Base-by-base conservation (phyloP, 2,797 vertebrate species). In the Acanthis flammea region DNA sequence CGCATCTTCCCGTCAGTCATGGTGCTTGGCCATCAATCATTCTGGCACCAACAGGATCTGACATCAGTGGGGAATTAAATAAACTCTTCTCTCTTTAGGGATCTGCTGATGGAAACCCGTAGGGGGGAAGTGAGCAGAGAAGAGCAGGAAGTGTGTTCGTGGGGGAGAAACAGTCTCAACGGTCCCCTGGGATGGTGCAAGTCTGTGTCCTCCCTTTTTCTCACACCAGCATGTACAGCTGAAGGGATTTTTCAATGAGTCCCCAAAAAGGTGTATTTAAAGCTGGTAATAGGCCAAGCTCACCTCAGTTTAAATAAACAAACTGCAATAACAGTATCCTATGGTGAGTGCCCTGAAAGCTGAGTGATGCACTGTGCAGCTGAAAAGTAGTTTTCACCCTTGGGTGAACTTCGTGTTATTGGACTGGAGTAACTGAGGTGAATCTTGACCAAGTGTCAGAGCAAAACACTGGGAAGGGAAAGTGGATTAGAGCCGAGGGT, bases 11-110 rank as follows among this genome's bases (percentile, higher is more conserved):
- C 0, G 80, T 96, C 96, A 96, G 83, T 97, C 96, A 95, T 25
- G 54, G 78, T 37, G 48, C 86, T 92, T 73, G 58, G 88, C 86
- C 93, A 97, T 98, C 97, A 94, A 92, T 98, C 97, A 97, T 95
- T 90, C 94, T 91, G 93, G 95, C 97, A 96, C 91, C 94, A 96
- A 95, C 95, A 97, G 96, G 97, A 97, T 97, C 96, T 96, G 95
- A 96, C 96, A 97, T 97, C 95, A 77, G 95, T 87, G 86, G 96
- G 96, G 97, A 97, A 95, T 96, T 97, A 96, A 97, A 97, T 95
- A 98, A 97, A 97, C 95, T 92, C 50, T 51, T 92, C 95, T 94
- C 87, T 97, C 94, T 96, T 95, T 87, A 95, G 97, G 94, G 96
- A 95, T 91, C 78, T 95, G 88, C 94, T 95, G 96, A 95, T 92